Evolutionary conservation across 2,113 vertebrate species (phyloP), one percentile per base, ranked within the genome.

Genomic region (Melierax canorus): DNA sequence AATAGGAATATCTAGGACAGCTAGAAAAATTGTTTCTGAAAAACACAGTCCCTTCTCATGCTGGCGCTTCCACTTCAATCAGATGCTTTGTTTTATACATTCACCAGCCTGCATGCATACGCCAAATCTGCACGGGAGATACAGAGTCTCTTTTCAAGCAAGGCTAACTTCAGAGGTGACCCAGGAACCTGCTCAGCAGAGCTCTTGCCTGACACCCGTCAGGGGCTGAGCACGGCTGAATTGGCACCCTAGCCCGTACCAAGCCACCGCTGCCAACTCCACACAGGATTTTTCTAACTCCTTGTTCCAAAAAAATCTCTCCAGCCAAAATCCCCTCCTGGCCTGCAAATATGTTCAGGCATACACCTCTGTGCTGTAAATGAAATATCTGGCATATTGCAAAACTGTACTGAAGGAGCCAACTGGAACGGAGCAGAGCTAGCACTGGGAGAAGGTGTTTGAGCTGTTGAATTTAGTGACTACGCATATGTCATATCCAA

Each of bases 331-430:
- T 91, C 58, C 66, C 94, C 96, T 94, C 95, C 96, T 96, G 94
- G 95, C 73, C 92, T 94, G 91, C 80, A 95, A 94, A 95, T 96
- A 94, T 89, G 96, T 92, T 95, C 95, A 91, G 80, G 80, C 95
- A 78, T 45, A 96, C 95, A 95, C 88, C 88, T 97, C 95, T 96
- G 88, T 68, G 83, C 88, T 94, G 92, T 92, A 97, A 96, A 95
- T 74, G 88, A 81, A 94, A 39, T 96, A 92, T 93, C 94, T 96
- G 95, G 83, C 9, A 36, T n/a, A n/a, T 68, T 92, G 68, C 80
- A 85, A 58, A 92, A 69, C 56, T 0, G 0, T 53, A 39, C 60
- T 41, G 86, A 50, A 58, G 86, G 91, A 94, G 95, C 95, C 96
- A 97, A 94, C 92, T 97, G 94, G 94, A 97, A 94, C 48, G 16